A percentile compares a stretch with the other conserved stretches of the same genome.
These are phyloP conservation scores for Tyrannus savana DNA, from an alignment of 2,113 vertebrate species.

Conservation along the genomic window DNA sequence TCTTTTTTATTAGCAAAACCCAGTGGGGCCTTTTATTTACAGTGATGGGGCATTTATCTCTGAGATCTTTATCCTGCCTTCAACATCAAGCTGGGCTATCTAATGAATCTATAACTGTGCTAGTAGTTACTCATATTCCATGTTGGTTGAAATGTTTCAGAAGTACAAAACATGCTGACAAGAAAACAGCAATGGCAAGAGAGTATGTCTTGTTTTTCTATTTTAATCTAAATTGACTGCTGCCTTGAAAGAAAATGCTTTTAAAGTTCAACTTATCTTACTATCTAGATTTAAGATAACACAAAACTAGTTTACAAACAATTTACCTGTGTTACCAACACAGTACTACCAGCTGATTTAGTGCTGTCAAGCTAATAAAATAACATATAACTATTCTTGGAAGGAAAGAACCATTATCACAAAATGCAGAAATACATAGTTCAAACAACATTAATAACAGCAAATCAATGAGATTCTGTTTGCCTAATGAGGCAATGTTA, in stretches of 20 bases:
- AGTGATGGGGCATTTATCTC: conserved; percentile 64
- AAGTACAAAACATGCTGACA: conserved; percentile 74
- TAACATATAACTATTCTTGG: conserved; percentile 11
- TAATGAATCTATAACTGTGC: conserved; percentile 76
- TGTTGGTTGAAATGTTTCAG: conserved; percentile 59
- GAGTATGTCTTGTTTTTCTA: conserved; percentile 60
- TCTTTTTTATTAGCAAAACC: conserved; percentile 77
- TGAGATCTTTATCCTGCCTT: conserved; percentile 73
- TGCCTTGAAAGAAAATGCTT: conserved; percentile 73
- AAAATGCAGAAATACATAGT: conserved; percentile 46
- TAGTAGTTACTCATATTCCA: conserved; percentile 55
- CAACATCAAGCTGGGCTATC: conserved; percentile 79
- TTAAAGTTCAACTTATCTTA: conserved; percentile 66
- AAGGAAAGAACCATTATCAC: conserved; percentile 39
- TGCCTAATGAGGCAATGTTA: neutral
- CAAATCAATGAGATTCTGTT: neutral
- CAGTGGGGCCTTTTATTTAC: conserved; percentile 73
- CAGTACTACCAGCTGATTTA: conserved; percentile 45
- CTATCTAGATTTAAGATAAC: conserved; percentile 64
- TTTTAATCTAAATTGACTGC: conserved; percentile 78
- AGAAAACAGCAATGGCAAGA: conserved; percentile 68
- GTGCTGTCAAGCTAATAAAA: conserved; percentile 47
- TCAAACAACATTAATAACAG: neutral
- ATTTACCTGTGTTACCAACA: conserved; percentile 51
- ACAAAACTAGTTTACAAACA: conserved; percentile 64